Conservation (phyloP, 2,888 invertebrate genomes). For the Megaustenia siamemsis region DNA sequence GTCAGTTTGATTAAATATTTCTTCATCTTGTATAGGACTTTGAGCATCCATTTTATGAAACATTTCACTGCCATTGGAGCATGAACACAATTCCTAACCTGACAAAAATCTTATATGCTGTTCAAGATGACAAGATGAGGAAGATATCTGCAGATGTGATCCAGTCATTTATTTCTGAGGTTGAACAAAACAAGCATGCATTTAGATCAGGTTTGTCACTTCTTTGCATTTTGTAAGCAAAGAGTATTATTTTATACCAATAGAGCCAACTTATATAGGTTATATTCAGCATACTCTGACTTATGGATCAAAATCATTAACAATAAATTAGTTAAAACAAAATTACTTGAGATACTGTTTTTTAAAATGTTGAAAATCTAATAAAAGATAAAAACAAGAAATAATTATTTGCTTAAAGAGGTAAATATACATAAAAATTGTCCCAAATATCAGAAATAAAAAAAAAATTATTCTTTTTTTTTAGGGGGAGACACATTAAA, state of each 20-base stretch:
- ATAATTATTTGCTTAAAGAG: no score
- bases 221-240: neutral
- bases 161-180: constrained; percentile 84
- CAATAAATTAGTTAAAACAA: no score
- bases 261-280: no score
- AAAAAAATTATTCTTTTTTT: no score
- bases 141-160: constrained; percentile 85
- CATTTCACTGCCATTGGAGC: constrained; percentile 88
- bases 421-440: no score
- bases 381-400: no score
- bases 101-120: constrained; percentile 85
- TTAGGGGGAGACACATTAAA: no score
- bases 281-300: neutral
- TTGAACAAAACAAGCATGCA: constrained; percentile 83
- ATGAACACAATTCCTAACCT: constrained; percentile 86
- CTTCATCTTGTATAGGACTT: constrained; percentile 83
- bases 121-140: constrained; percentile 84
- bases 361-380: no score
- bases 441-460: no score
- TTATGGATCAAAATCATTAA: neutral
- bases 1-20: neutral
- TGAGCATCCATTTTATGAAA: constrained; percentile 86
- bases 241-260: neutral
- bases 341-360: no score
- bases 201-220: constrained; percentile 83